These are phyloP conservation scores for Mizuhopecten yessoensis DNA, from an alignment of 1,140 invertebrate genomes.

Conservation along the genomic window DNA sequence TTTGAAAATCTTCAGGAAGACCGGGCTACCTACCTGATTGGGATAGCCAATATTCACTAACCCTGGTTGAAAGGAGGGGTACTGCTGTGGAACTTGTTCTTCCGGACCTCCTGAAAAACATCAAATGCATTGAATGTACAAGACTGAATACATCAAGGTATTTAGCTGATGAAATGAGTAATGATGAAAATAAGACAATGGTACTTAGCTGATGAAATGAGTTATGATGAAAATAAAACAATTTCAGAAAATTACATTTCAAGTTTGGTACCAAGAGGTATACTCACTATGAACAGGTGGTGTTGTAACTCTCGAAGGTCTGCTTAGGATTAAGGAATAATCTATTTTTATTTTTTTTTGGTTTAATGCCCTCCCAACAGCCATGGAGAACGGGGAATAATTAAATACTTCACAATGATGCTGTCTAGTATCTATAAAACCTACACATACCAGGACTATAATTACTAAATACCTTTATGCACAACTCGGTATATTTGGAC, in stretches of 20 bases:
- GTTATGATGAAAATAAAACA: neutral
- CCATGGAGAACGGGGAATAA: too few relatives aligned
- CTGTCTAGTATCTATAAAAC: too few relatives aligned
- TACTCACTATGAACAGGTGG: constrained; percentile 16
- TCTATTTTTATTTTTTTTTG: too few relatives aligned
- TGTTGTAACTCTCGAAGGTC: constrained; percentile 17
- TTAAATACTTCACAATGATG: neutral
- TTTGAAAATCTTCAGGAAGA: neutral
- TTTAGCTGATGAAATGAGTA: too few relatives aligned
- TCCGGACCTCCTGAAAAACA: constrained; percentile 50
- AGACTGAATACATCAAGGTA: neutral
- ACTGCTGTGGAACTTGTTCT: constrained; percentile 52
- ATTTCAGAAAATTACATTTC: neutral
- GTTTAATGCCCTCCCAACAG: too few relatives aligned
- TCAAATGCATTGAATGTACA: neutral
- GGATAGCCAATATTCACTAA: neutral
- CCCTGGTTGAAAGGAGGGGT: neutral
- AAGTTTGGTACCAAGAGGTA: neutral
- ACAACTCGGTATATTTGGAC: too few relatives aligned
- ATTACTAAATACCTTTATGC: too few relatives aligned
- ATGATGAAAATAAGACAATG: neutral
- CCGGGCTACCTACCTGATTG: neutral
- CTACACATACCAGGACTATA: too few relatives aligned
- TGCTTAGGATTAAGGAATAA: neutral
- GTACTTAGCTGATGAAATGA: too few relatives aligned